Conservation (phyloP, 2,113 vertebrate genomes). For the Erythrocercus mccallii region DNA sequence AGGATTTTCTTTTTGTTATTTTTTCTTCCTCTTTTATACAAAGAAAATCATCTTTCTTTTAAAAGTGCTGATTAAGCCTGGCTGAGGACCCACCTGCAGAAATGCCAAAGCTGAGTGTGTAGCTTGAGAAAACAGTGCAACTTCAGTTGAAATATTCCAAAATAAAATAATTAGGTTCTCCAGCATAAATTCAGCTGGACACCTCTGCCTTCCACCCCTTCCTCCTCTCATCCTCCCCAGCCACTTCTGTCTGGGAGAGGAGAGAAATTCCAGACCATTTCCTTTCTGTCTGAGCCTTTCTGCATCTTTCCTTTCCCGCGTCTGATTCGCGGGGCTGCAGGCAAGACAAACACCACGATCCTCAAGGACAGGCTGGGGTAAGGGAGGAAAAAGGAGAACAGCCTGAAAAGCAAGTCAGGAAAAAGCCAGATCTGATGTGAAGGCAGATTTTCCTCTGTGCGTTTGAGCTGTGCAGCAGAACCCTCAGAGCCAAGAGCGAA, state of each 20-base stretch:
- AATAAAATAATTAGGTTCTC: neutral
- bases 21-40: neutral
- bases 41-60: neutral
- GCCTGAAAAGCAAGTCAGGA: neutral
- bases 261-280: neutral
- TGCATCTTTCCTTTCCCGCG: neutral
- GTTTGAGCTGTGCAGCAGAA: fast-evolving
- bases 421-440: neutral
- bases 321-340: neutral
- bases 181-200: neutral
- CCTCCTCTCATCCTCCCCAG: neutral
- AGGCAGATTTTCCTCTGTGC: neutral
- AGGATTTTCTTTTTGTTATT: neutral
- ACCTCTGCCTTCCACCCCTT: neutral
- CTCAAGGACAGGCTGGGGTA: neutral
- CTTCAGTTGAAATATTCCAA: neutral
- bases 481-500: neutral
- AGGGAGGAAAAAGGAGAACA: neutral
- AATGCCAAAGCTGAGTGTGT: neutral
- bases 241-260: neutral
- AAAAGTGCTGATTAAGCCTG: neutral
- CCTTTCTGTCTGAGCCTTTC: neutral
- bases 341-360: neutral
- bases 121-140: neutral
- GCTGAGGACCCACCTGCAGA: neutral